Evolutionary conservation across 2,888 invertebrate genomes (phyloP).

Genomic region (Eilema griseolum): DNA sequence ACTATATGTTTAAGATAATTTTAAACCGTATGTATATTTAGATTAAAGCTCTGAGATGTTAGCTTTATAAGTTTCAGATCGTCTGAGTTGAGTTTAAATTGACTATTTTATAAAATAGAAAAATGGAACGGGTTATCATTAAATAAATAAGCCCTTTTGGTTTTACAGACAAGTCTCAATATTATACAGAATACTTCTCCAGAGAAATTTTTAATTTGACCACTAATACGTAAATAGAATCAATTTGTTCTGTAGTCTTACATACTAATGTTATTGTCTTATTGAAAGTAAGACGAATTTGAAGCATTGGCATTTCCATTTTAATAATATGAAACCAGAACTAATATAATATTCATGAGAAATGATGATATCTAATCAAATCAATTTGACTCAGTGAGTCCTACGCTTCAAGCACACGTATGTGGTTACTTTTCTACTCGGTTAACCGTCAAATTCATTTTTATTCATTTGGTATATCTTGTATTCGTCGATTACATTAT

Average conservation of each 20-base stretch:
- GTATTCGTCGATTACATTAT: constrained; percentile 36
- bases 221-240: neutral
- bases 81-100: too few species aligned
- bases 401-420: constrained; percentile 24
- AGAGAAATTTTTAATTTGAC: neutral
- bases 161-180: too few species aligned
- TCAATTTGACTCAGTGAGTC: constrained; percentile 28
- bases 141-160: too few species aligned
- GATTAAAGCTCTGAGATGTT: neutral
- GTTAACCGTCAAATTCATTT: constrained; percentile 28
- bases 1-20: neutral
- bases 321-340: neutral
- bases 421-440: constrained; percentile 41
- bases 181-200: neutral
- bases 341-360: constrained; percentile 26
- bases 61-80: too few species aligned
- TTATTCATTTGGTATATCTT: constrained; percentile 31
- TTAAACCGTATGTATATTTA: neutral
- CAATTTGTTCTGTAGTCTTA: neutral
- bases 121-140: too few species aligned
- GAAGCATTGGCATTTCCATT: neutral
- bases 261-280: neutral
- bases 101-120: too few species aligned
- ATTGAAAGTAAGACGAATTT: neutral
- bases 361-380: constrained; percentile 26